Percentiles rank a stretch among this genome's conserved stretches.
Evolutionary conservation across 2,797 vertebrate genomes (phyloP).

Genomic region (Phaenicophaeus curvirostris): DNA sequence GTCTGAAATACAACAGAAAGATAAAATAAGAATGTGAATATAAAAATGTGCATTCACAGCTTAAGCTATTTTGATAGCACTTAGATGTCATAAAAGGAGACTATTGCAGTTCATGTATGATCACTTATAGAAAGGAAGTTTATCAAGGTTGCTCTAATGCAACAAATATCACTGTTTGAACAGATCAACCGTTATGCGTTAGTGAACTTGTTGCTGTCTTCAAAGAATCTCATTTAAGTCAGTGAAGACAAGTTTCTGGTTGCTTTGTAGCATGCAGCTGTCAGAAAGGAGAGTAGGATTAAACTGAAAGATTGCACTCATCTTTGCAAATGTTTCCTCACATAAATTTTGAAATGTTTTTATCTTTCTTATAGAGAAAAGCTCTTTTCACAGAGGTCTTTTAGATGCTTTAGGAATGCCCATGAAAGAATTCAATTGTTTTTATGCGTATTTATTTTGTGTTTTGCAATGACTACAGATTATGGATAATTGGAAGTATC

Average conservation of each 20-base stretch:
- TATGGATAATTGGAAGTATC: slow-evolving; percentile 95
- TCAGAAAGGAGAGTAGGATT: neutral
- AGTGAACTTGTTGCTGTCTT: neutral
- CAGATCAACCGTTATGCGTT: neutral
- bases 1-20: neutral
- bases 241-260: neutral
- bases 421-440: neutral
- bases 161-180: neutral
- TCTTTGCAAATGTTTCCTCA: neutral
- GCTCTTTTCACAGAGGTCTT: neutral
- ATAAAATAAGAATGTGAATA: neutral
- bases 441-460: neutral
- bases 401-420: neutral
- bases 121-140: neutral
- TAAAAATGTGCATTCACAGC: neutral
- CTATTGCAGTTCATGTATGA: neutral
- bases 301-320: neutral
- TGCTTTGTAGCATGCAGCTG: neutral
- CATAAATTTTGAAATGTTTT: neutral
- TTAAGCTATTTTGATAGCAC: neutral
- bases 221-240: neutral
- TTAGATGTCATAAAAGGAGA: neutral
- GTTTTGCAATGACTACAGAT: slow-evolving; percentile 80
- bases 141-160: neutral
- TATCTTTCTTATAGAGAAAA: neutral